Evolutionary conservation across 1,140 invertebrate genomes (phyloP).

Genomic region (Ericerus pela): DNA sequence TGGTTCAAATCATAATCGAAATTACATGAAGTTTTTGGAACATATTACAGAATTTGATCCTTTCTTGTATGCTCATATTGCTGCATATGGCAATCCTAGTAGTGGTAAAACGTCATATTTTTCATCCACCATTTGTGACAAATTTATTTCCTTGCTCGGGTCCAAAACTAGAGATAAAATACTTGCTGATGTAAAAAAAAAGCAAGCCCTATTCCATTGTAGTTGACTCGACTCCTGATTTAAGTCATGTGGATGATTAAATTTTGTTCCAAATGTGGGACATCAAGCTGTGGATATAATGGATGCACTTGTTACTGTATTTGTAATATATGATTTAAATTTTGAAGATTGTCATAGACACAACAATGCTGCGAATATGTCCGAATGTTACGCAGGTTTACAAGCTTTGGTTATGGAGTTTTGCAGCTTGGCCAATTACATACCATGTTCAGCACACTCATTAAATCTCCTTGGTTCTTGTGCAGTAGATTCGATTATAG

Average conservation of each 20-base stretch:
- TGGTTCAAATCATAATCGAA: conserved; percentile 2
- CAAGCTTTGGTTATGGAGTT: conserved; percentile 2
- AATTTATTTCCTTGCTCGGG: conserved; percentile 26
- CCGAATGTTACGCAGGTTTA: neutral
- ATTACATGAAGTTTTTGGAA: conserved; percentile 25
- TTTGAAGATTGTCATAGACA: conserved; percentile 21
- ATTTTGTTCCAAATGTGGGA: conserved; percentile 4
- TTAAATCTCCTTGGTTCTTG: conserved; percentile 7
- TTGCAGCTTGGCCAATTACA: neutral
- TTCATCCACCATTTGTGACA: conserved; percentile 26
- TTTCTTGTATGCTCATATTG: conserved; percentile 28
- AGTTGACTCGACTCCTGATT: too few relatives aligned
- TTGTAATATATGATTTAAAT: conserved; percentile 14
- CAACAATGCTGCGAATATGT: conserved; percentile 20
- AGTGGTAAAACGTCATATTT: conserved; percentile 25
- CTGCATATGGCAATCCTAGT: conserved; percentile 26
- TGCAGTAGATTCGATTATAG: conserved; percentile 2
- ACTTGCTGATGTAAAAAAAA: too few relatives aligned
- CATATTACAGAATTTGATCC: conserved; percentile 28
- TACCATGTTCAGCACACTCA: conserved; percentile 11
- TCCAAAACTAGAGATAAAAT: too few relatives aligned
- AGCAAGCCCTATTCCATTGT: too few relatives aligned
- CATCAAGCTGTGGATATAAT: conserved; percentile 3
- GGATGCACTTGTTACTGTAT: conserved; percentile 6
- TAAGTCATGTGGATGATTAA: too few relatives aligned